phyloP scores from a whole-genome alignment of 2,797 vertebrate genomes.

The Sylvia borin region DNA sequence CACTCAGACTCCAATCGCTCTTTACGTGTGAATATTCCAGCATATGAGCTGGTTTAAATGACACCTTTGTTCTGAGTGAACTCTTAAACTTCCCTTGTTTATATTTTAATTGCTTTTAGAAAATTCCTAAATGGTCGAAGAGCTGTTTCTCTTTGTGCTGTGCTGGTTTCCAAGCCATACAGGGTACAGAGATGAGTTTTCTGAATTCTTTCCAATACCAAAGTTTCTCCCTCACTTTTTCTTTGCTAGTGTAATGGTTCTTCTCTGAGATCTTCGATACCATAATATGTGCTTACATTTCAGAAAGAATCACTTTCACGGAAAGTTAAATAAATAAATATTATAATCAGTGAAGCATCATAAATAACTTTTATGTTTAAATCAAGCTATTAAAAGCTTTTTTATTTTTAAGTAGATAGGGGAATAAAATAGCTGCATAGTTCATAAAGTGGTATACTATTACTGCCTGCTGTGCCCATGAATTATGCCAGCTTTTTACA shows the following conservation, averaged over 20 bases:
- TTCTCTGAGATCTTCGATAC: constrained; percentile 32
- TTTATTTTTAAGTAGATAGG: constrained; percentile 84
- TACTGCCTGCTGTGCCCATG: constrained; percentile 82
- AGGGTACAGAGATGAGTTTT: background rate
- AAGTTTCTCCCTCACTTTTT: constrained; percentile 4
- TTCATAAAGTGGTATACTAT: constrained; percentile 81
- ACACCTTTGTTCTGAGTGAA: constrained; percentile 52
- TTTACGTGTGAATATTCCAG: constrained; percentile 2
- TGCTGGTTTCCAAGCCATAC: background rate
- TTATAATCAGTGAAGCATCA: constrained; percentile 77
- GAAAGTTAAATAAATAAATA: constrained; percentile 77
- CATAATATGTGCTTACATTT: constrained; percentile 45
- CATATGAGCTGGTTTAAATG: constrained; percentile 25
- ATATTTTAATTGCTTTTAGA: constrained; percentile 33
- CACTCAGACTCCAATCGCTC: background rate
- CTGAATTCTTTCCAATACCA: background rate
- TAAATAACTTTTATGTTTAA: constrained; percentile 83
- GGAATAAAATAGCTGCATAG: constrained; percentile 81
- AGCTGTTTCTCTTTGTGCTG: background rate
- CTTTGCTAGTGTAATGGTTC: background rate
- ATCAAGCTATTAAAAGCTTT: constrained; percentile 83
- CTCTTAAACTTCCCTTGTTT: constrained; percentile 64
- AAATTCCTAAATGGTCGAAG: background rate
- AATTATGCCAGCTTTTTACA: constrained; percentile 82
- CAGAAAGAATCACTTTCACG: constrained; percentile 67